Conservation (phyloP, 2,113 vertebrate genomes). For the Canis aureus region DNA sequence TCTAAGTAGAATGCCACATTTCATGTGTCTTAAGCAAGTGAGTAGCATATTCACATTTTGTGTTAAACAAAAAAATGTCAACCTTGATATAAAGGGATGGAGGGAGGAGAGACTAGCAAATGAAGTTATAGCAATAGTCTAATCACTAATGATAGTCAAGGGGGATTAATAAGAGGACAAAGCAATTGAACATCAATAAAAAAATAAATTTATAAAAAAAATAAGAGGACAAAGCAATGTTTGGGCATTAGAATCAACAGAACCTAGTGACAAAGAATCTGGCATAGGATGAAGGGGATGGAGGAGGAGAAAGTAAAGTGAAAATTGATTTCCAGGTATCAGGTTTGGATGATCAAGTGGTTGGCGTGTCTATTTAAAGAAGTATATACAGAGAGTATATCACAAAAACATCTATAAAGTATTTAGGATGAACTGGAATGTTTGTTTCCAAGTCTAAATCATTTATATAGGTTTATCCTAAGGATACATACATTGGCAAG, state of each 20-base stretch:
- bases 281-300: not conserved
- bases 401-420: not conserved
- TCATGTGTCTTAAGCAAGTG: not conserved
- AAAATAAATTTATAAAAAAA: too few species aligned
- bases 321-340: not conserved
- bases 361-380: not conserved
- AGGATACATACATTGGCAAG: not conserved
- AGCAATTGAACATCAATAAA: not conserved
- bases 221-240: not conserved
- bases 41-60: not conserved
- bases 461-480: not conserved
- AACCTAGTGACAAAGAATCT: not conserved
- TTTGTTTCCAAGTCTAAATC: conserved; percentile 20
- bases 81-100: not conserved
- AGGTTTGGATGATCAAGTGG: not conserved
- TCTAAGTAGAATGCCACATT: not conserved
- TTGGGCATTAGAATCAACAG: not conserved
- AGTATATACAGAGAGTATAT: not conserved
- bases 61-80: not conserved
- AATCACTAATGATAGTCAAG: not conserved
- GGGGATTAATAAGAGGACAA: not conserved
- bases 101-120: not conserved
- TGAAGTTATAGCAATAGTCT: too few species aligned
- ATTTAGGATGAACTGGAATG: not conserved
- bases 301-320: not conserved